Conservation (phyloP, 2,113 vertebrate species). For the Podarcis muralis region DNA sequence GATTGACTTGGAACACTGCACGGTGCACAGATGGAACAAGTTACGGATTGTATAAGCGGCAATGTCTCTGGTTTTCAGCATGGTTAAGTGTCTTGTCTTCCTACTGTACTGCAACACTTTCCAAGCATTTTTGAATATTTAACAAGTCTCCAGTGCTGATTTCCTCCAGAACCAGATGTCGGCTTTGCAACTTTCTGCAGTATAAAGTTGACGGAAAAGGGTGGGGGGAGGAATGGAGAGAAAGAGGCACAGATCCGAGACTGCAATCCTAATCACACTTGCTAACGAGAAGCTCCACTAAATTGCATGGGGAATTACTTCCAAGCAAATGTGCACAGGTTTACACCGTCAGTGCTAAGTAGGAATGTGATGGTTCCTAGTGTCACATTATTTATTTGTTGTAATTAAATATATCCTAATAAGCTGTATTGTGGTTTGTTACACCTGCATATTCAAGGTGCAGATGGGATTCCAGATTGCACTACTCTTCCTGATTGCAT, state of each 20-base stretch:
- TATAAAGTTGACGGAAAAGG: conserved; percentile 24
- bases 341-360: not conserved
- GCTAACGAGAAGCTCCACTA: not conserved
- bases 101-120: conserved; percentile 5
- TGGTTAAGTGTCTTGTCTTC: conserved; percentile 25
- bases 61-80: not conserved
- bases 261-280: not conserved
- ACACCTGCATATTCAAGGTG: not conserved
- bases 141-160: conserved; percentile 12
- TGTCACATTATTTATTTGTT: too few species aligned
- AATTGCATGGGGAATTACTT: not conserved
- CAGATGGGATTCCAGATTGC: conserved; percentile 3
- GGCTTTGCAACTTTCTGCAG: conserved; percentile 44
- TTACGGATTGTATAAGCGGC: conserved; percentile 3
- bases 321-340: not conserved
- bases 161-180: conserved; percentile 50
- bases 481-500: not conserved
- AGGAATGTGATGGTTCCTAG: too few species aligned
- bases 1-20: not conserved
- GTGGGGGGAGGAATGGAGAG: not conserved
- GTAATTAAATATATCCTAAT: not conserved
- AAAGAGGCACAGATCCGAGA: conserved; percentile 37
- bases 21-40: not conserved
- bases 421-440: not conserved
- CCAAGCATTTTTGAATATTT: conserved; percentile 33